phyloP scores from a whole-genome alignment of 2,888 invertebrate species.

The Troides oblongomaculatus region DNA sequence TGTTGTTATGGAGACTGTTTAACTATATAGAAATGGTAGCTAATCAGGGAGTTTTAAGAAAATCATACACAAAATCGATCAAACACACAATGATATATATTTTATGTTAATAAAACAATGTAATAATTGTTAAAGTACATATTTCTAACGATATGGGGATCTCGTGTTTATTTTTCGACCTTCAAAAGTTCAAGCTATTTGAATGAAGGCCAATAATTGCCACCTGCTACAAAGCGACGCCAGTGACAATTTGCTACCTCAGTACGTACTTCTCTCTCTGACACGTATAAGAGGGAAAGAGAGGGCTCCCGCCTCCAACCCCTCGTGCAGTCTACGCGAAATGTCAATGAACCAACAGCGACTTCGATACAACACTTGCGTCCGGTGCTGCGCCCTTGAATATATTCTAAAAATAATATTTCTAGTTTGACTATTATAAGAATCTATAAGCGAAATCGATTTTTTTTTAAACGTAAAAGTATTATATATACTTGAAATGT shows the following conservation, averaged over 20 bases:
- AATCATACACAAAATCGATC: too few relatives aligned
- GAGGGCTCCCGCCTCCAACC: constrained; percentile 46
- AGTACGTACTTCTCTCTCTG: constrained; percentile 46
- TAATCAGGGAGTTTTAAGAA: too few relatives aligned
- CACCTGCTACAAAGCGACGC: constrained; percentile 71
- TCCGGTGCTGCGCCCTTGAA: constrained; percentile 44
- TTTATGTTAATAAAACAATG: background rate
- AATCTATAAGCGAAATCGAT: background rate
- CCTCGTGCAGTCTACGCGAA: constrained; percentile 57
- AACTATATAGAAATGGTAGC: too few relatives aligned
- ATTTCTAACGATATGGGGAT: background rate
- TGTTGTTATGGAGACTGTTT: too few relatives aligned
- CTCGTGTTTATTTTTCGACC: constrained; percentile 58
- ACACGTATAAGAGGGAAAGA: constrained; percentile 37
- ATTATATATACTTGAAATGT: too few relatives aligned
- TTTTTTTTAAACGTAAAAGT: too few relatives aligned
- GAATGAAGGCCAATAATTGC: constrained; percentile 64
- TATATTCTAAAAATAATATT: constrained; percentile 52
- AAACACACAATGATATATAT: too few relatives aligned
- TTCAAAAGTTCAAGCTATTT: constrained; percentile 70
- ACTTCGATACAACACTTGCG: constrained; percentile 57
- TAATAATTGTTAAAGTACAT: background rate
- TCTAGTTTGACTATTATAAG: constrained; percentile 28
- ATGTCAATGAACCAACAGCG: constrained; percentile 76
- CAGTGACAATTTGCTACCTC: constrained; percentile 62